These are phyloP conservation scores for Pseudobourletiella spinata DNA, from an alignment of 1,140 invertebrate genomes.

Conservation along the genomic window DNA sequence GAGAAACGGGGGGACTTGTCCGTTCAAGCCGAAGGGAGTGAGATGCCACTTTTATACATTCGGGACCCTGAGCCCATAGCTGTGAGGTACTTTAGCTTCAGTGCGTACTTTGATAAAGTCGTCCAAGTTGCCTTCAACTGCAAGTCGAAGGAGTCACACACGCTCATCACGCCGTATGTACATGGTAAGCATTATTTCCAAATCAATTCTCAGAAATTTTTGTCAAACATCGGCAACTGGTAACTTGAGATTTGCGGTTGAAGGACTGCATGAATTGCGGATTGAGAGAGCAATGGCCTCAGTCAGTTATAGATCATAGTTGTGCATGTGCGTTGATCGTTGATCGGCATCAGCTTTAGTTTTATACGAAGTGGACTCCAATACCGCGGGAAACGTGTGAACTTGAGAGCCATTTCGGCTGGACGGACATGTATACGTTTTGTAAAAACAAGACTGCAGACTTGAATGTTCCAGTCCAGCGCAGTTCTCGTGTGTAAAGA, in stretches of 20 bases:
- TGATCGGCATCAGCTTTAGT: no score
- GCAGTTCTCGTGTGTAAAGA: no score
- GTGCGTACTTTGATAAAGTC: constrained; percentile 50
- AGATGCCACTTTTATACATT: constrained; percentile 46
- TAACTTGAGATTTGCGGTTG: no score
- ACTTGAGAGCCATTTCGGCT: no score
- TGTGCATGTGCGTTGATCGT: no score
- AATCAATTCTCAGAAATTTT: neutral
- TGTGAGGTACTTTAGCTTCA: constrained; percentile 51
- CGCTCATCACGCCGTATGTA: neutral
- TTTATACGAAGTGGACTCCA: no score
- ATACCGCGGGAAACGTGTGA: no score
- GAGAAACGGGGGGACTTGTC: constrained; percentile 46
- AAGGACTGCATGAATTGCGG: no score
- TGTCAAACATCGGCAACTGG: neutral
- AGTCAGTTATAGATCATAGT: neutral
- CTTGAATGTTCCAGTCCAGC: no score
- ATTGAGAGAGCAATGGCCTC: neutral
- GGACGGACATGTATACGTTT: no score
- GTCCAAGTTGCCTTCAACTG: constrained; percentile 22
- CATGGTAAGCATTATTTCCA: neutral
- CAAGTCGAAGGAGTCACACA: neutral
- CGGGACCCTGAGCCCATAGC: constrained; percentile 46
- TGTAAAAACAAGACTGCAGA: no score
- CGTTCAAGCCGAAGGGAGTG: constrained; percentile 48